These are phyloP conservation scores for Druon quercuslanigerum DNA, from an alignment of 1,140 invertebrate species.

Conservation along the genomic window DNA sequence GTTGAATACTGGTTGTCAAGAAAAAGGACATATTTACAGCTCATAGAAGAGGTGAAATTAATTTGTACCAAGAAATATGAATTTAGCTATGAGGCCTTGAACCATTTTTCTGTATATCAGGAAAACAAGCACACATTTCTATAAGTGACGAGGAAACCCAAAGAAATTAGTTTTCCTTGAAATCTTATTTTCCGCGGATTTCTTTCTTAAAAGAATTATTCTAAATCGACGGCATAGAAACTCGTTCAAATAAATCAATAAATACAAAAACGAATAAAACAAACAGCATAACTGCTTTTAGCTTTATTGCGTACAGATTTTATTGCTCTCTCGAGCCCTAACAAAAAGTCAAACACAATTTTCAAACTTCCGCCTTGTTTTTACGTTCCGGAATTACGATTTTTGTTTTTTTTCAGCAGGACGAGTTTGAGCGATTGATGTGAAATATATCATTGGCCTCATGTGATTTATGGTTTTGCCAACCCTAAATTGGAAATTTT, in stretches of 20 bases:
- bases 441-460: constrained; percentile 11
- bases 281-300: neutral
- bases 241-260: neutral
- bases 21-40: neutral
- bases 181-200: neutral
- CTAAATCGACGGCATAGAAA: neutral
- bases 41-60: constrained; percentile 2
- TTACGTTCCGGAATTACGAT: neutral
- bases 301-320: neutral
- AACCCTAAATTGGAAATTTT: constrained; percentile 53
- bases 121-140: constrained; percentile 1
- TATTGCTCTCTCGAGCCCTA: neutral
- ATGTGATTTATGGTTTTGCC: neutral
- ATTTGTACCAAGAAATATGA: neutral
- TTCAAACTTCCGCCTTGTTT: neutral
- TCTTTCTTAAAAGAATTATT: neutral
- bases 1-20: neutral
- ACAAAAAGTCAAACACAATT: neutral
- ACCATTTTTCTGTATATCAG: neutral
- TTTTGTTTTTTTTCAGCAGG: neutral
- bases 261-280: neutral
- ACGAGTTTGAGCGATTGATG: neutral
- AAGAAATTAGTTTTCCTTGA: constrained; percentile 16
- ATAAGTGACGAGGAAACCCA: neutral
- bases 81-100: constrained; percentile 3